Conservation (phyloP, 1,140 invertebrate species). For the Rhopalosiphum maidis region DNA sequence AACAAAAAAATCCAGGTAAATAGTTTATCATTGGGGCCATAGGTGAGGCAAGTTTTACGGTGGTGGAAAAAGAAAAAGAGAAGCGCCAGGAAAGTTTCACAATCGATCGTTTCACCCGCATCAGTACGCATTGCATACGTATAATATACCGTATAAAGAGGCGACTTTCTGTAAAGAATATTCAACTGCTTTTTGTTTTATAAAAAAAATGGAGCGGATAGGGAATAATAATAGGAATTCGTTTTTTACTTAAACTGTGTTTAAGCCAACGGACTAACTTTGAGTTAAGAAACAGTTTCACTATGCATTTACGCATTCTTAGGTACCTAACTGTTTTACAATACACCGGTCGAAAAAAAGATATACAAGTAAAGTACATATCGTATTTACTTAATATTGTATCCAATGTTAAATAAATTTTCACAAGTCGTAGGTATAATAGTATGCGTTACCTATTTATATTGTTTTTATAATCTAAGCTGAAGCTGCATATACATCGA, state of each 20-base stretch:
- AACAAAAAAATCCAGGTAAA: conserved; percentile 29
- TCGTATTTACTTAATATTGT: background rate
- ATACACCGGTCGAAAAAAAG: background rate
- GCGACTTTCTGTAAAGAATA: background rate
- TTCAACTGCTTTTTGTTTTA: background rate
- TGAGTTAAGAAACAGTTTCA: background rate
- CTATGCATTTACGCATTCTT: background rate
- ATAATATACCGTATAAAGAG: background rate
- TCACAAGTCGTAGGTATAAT: too few relatives aligned
- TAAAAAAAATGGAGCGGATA: background rate
- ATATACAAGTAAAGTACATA: background rate
- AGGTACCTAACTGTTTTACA: background rate
- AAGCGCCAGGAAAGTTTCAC: background rate
- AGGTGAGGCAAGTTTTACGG: background rate
- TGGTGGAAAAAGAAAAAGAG: background rate
- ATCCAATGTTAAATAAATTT: background rate
- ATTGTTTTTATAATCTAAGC: too few relatives aligned
- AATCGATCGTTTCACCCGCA: conserved; percentile 19
- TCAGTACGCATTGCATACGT: background rate
- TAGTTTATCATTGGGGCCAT: background rate
- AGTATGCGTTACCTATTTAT: background rate
- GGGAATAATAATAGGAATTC: background rate
- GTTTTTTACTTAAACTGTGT: background rate
- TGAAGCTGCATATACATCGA: too few relatives aligned
- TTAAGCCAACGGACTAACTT: background rate